Conservation (phyloP, 2,797 vertebrate genomes). For the Pseudomugil gertrudae region DNA sequence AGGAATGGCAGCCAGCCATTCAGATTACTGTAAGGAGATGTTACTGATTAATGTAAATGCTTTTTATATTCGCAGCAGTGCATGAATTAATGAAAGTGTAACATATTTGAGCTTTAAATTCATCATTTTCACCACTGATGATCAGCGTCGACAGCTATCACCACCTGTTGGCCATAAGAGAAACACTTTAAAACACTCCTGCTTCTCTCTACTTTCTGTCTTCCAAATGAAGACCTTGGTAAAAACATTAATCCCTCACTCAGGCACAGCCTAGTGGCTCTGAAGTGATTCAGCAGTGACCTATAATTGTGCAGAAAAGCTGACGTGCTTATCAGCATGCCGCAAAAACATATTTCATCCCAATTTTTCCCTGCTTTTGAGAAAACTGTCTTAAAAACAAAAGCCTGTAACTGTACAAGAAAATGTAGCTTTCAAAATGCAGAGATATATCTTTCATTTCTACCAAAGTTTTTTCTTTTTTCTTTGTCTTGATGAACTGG, state of each 20-base stretch:
- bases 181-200: neutral
- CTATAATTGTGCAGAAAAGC: conserved; percentile 20
- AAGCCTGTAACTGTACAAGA: no score
- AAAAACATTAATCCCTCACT: conserved; percentile 34
- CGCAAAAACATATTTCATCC: no score
- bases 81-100: neutral
- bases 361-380: neutral
- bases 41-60: neutral
- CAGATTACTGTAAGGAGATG: neutral
- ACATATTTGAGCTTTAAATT: neutral
- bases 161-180: neutral
- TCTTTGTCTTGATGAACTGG: neutral
- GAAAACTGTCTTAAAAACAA: conserved; percentile 6
- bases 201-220: neutral
- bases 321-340: neutral
- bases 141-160: neutral
- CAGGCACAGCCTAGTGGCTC: conserved; percentile 25
- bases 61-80: neutral
- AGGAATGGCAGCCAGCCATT: neutral
- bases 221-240: neutral
- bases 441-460: neutral
- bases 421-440: neutral
- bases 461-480: neutral
- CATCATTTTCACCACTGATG: neutral
- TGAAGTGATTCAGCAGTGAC: conserved; percentile 44